A percentile compares a stretch with the other conserved stretches of the same genome.
phyloP scores from a whole-genome alignment of 2,113 vertebrate genomes.

The Chaetura pelagica region DNA sequence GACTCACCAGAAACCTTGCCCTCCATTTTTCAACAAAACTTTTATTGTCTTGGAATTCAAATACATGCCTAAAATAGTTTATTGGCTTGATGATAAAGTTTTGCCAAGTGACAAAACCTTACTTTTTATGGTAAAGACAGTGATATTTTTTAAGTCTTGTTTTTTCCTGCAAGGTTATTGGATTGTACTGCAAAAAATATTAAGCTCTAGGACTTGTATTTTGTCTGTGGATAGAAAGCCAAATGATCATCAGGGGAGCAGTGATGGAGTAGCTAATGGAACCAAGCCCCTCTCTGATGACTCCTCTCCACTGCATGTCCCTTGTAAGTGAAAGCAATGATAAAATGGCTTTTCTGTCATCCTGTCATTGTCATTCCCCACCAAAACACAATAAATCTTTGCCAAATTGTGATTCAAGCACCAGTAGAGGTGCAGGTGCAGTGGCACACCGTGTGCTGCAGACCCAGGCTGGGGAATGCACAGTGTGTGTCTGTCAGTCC shows the following conservation, averaged over 20 bases:
- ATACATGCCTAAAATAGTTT: background rate
- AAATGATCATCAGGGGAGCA: background rate
- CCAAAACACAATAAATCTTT: background rate
- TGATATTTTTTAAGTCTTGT: background rate
- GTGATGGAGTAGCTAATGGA: background rate
- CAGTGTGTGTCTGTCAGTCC: background rate
- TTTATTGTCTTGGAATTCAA: background rate
- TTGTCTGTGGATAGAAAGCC: background rate
- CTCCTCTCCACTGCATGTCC: background rate
- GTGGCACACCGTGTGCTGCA: background rate
- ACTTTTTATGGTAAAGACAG: background rate
- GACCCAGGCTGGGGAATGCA: background rate
- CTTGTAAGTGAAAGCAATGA: background rate
- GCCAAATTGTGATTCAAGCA: background rate
- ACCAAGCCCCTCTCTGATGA: background rate
- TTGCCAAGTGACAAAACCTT: accelerated
- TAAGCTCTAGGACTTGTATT: too few species aligned
- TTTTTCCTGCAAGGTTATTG: background rate
- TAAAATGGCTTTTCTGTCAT: background rate
- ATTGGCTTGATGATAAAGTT: background rate
- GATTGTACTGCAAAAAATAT: background rate
- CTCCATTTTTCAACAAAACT: background rate
- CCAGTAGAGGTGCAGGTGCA: background rate
- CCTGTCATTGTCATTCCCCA: background rate
- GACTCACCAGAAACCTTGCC: background rate